Evolutionary conservation across 2,113 vertebrate genomes (phyloP).

Genomic region (Brienomyrus brachyistius): DNA sequence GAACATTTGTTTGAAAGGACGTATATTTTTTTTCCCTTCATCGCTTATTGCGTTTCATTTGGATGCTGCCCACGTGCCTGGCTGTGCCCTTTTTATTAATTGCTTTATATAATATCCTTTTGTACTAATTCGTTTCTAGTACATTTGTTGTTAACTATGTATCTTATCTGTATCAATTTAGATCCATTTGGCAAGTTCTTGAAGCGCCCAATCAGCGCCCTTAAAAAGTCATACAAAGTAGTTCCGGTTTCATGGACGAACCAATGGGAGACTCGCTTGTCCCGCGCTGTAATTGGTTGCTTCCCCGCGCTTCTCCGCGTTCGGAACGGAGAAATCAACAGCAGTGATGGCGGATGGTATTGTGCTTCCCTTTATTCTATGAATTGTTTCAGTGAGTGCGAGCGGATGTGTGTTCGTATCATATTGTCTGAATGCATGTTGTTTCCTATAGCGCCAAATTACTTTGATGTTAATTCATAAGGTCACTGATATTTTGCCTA

Average conservation of each 20-base stretch:
- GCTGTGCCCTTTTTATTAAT: neutral
- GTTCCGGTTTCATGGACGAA: neutral
- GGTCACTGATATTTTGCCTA: neutral
- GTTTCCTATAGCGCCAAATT: neutral
- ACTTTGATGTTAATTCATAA: neutral
- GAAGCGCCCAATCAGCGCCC: neutral
- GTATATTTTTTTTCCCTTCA: neutral
- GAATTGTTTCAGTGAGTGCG: neutral
- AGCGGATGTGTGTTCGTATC: neutral
- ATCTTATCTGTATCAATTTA: neutral
- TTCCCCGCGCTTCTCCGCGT: neutral
- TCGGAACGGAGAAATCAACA: conserved; percentile 66
- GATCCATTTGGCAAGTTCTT: neutral
- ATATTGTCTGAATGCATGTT: neutral
- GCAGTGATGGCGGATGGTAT: conserved; percentile 74
- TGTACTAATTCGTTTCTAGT: neutral
- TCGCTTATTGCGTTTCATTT: neutral
- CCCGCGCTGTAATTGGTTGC: neutral
- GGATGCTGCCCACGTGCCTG: neutral
- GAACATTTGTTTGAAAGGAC: neutral
- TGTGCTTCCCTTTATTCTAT: neutral
- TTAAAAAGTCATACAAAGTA: neutral
- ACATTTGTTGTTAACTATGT: neutral
- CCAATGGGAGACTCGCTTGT: neutral
- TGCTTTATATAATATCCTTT: neutral